Base-by-base conservation (phyloP, 2,113 vertebrate genomes). In the Pituophis catenifer region DNA sequence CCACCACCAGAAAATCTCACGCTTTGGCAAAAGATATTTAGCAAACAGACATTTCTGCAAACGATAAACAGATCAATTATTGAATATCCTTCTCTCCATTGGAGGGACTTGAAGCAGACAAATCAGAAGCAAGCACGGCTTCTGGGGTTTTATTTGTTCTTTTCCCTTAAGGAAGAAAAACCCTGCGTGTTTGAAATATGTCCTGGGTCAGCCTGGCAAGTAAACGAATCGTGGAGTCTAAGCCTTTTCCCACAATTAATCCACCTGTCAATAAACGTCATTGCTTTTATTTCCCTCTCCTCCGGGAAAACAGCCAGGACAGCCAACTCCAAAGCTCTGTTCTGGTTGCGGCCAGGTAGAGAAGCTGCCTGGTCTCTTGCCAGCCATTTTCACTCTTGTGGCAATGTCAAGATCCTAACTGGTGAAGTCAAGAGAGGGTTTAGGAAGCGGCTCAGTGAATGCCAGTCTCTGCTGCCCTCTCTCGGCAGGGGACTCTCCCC, bases 391-490 rank as follows among this genome's bases (percentile, higher is more conserved):
- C 89, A 58, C 33, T 11, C 57, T 38, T 6, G 23, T 50, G 8
- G 38, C 57, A 95, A 94, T 15, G 92, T 93, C 94, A 95, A 26
- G 81, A 91, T 91, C 93, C 13, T 12, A 29, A 70, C 85, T 70
- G 90, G 92, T 29, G 85, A 81, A 53, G 62, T 8, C 6, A n/a
- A 62, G 53, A 24, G 62, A 44, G 89, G 94, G 55, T 38, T 52
- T 19, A 5, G 57, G 59, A 87, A 58, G 48, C 57, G 3, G 26
- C 21, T 70, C 24, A 2, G 0, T 0, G 93, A 62, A 94, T 0
- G 4, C 62, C 87, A 96, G n/a, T 90, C 94, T 11, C 93, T 95
- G 93, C 96, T 97, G 97, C 95, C 97, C 95, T 53, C 98, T 98
- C 58, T 94, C 24, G 98, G 94, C 94, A 87, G n/a, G 1, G 50